phyloP scores from a whole-genome alignment of 2,797 vertebrate genomes.

The Xenops minutus region DNA sequence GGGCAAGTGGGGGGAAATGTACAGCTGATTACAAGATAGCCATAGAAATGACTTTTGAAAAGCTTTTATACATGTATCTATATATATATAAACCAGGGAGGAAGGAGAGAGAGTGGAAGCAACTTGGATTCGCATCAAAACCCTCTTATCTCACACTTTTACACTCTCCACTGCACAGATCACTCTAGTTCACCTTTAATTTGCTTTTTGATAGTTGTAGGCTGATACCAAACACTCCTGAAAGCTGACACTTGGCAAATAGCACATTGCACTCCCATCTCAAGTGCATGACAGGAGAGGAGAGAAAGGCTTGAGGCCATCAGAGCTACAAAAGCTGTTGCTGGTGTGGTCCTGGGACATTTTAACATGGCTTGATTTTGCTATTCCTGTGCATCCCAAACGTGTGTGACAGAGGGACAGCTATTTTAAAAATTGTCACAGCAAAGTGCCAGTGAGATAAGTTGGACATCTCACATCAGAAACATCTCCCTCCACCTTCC shows the following conservation, averaged over 20 bases:
- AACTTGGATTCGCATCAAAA: constrained; percentile 5
- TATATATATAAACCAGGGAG: background rate
- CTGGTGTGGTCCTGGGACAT: constrained; percentile 32
- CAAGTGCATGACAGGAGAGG: constrained; percentile 30
- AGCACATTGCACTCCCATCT: background rate
- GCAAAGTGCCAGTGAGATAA: background rate
- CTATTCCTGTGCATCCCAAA: constrained; percentile 16
- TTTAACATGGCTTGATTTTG: background rate
- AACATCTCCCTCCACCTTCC: constrained; percentile 13
- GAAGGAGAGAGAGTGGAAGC: background rate
- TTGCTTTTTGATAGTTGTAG: constrained; percentile 63
- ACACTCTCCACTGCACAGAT: constrained; percentile 24
- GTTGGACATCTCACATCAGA: background rate
- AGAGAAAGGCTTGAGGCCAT: constrained; percentile 43
- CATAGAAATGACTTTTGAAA: background rate
- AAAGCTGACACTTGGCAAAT: constrained; percentile 70
- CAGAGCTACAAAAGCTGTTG: background rate
- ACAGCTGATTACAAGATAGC: background rate
- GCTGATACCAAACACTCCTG: constrained; percentile 67
- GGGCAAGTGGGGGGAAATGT: background rate
- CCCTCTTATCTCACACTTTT: constrained; percentile 39
- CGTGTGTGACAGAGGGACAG: background rate
- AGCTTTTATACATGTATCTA: background rate
- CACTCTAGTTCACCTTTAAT: constrained; percentile 60
- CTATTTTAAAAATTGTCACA: constrained; percentile 47